phyloP scores from a whole-genome alignment of 2,113 vertebrate species.

The Ammodytes marinus region DNA sequence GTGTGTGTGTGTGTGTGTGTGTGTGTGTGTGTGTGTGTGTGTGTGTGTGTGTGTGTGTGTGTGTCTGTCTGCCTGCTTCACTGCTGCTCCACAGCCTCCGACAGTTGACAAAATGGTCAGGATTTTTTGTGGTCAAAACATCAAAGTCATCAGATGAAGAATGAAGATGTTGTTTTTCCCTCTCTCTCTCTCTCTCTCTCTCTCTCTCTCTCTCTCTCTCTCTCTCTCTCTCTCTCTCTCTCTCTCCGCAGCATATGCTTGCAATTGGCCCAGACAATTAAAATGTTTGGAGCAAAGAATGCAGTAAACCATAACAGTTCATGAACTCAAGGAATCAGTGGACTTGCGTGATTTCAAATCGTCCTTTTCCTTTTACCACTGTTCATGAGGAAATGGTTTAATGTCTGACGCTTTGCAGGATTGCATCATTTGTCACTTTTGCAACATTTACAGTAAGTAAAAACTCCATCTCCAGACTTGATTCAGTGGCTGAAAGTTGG shows the following conservation, averaged over 20 bases:
- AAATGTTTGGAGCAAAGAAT: constrained; percentile 21
- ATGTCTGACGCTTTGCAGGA: not conserved
- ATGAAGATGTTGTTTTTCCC: constrained; percentile 19
- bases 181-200: not conserved
- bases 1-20: too few species aligned
- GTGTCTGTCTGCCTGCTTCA: constrained; percentile 7
- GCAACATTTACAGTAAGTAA: constrained; percentile 6
- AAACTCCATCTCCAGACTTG: constrained; percentile 1
- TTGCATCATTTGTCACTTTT: constrained; percentile 25
- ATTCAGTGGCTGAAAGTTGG: constrained; percentile 10
- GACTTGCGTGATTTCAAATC: not conserved
- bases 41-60: too few species aligned
- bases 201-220: too few species aligned
- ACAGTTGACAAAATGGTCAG: constrained; percentile 60
- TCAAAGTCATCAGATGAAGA: constrained; percentile 52
- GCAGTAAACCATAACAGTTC: constrained; percentile 22
- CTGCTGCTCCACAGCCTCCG: constrained; percentile 38
- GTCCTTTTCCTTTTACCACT: not conserved
- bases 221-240: not conserved
- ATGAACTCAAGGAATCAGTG: constrained; percentile 29
- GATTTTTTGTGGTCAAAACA: constrained; percentile 50
- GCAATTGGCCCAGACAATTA: constrained; percentile 38
- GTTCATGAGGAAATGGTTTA: constrained; percentile 3
- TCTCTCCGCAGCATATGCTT: constrained; percentile 30
- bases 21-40: too few species aligned